These are phyloP conservation scores for Neoscelio sp. DNA, from an alignment of 2,888 invertebrate species.

Conservation along the genomic window DNA sequence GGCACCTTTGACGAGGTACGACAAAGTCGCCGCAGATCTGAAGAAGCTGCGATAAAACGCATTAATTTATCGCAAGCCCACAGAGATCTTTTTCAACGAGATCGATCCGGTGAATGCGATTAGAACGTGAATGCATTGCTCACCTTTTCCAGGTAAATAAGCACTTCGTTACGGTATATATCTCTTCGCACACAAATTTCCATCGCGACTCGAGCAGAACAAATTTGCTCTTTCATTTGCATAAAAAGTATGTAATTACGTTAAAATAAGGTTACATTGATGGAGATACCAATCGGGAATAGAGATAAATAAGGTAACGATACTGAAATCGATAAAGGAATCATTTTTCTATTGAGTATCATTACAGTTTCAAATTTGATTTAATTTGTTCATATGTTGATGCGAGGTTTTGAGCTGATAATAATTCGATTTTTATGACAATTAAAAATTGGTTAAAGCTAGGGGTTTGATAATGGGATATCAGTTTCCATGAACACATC, in stretches of 20 bases:
- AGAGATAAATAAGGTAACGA: too few species aligned
- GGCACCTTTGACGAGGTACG: constrained; percentile 75
- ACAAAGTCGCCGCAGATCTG: constrained; percentile 70
- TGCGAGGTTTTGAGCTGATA: too few species aligned
- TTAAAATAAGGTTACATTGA: constrained; percentile 9
- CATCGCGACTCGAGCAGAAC: constrained; percentile 8
- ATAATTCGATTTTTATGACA: neutral
- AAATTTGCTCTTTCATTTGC: constrained; percentile 27
- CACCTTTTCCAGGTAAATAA: constrained; percentile 47
- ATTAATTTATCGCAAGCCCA: constrained; percentile 77
- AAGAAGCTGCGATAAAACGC: constrained; percentile 78
- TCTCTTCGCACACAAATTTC: constrained; percentile 40
- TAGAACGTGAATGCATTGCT: constrained; percentile 68
- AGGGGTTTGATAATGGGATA: constrained; percentile 9
- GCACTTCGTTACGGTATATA: constrained; percentile 52
- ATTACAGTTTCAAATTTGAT: neutral
- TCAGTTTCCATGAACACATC: constrained; percentile 10
- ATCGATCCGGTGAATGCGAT: constrained; percentile 75
- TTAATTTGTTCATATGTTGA: too few species aligned
- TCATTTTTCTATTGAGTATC: neutral
- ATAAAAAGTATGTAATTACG: constrained; percentile 38
- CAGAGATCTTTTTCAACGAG: constrained; percentile 72
- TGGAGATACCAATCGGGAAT: neutral
- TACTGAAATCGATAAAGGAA: neutral
- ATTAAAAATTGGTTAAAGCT: too few species aligned